Evolutionary conservation across 2,888 invertebrate species (phyloP), one percentile per base, ranked within the genome.

Genomic region (Calliscelio sp.): DNA sequence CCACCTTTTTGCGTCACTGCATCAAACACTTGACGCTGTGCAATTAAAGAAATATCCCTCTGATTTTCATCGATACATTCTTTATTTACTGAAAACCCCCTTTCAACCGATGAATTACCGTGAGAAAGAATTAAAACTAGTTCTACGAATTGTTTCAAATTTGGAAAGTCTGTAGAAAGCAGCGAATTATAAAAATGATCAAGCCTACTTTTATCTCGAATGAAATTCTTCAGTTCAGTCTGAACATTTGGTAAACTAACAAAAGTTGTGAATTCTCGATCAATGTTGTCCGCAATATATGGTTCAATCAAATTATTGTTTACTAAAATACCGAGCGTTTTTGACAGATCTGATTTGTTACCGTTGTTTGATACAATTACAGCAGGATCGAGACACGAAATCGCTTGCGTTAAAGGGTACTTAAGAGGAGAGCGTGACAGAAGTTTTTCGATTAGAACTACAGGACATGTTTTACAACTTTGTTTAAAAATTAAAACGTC

Each of bases 341-440:
- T n/a, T n/a, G n/a, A n/a, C n/a, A n/a, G n/a, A n/a, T n/a, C n/a
- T n/a, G n/a, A n/a, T n/a, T n/a, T n/a, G n/a, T n/a, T n/a, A n/a
- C n/a, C n/a, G n/a, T n/a, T n/a, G n/a, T n/a, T n/a, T n/a, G n/a
- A n/a, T n/a, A n/a, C n/a, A n/a, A n/a, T n/a, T n/a, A n/a, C n/a
- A n/a, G n/a, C n/a, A n/a, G n/a, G n/a, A n/a, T n/a, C n/a, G n/a
- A n/a, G n/a, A n/a, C n/a, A n/a, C n/a, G 71, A 22, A 16, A 77
- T 25, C 32, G 16, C 0, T 57, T 57, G 38, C 2, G 71, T 53
- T 4, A 71, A 6, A 0, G 24, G 18, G 51, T 71, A 77, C 25
- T 61, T 59, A n/a, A 82, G 18, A 14, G 82, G 82, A 7, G 77
- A 82, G 11, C 71, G 44, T 11, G 63, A 28, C 14, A 66, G 24